phyloP scores from a whole-genome alignment of 1,140 invertebrate genomes.

The Xylocopa sonorina region DNA sequence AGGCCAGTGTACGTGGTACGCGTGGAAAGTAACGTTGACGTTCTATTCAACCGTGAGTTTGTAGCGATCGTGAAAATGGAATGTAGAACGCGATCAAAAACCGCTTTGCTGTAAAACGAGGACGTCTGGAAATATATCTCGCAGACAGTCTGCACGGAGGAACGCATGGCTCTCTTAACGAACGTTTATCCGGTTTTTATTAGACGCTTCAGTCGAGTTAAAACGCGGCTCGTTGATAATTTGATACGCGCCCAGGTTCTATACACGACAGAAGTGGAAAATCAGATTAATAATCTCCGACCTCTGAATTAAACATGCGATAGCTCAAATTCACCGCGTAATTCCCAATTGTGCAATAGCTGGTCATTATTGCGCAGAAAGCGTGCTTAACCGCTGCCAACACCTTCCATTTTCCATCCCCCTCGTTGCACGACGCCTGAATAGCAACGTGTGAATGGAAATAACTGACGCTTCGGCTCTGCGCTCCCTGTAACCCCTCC shows the following conservation, averaged over 20 bases:
- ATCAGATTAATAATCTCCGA: conserved; percentile 46
- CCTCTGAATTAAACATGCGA: conserved; percentile 49
- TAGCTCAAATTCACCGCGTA: conserved; percentile 48
- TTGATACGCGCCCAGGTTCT: conserved; percentile 1
- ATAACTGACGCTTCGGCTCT: conserved; percentile 38
- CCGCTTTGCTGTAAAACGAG: too few relatives aligned
- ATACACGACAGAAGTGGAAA: neutral
- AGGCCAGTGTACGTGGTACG: too few relatives aligned
- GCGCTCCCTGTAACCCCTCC: neutral
- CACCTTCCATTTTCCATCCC: conserved; percentile 28
- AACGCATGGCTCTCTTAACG: too few relatives aligned
- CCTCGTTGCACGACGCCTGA: conserved; percentile 30
- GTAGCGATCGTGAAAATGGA: too few relatives aligned
- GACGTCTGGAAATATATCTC: too few relatives aligned
- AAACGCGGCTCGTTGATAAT: conserved; percentile 9
- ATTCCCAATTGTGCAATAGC: conserved; percentile 54
- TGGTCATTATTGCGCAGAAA: conserved; percentile 53
- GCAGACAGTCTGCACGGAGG: neutral
- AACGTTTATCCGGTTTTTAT: neutral
- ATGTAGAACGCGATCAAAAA: too few relatives aligned
- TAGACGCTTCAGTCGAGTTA: neutral
- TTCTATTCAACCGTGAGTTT: too few relatives aligned
- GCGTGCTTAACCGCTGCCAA: conserved; percentile 50
- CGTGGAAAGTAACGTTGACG: too few relatives aligned
- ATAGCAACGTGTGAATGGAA: conserved; percentile 50